Evolutionary conservation across 2,113 vertebrate genomes (phyloP).

Genomic region (Oncorhynchus mykiss): DNA sequence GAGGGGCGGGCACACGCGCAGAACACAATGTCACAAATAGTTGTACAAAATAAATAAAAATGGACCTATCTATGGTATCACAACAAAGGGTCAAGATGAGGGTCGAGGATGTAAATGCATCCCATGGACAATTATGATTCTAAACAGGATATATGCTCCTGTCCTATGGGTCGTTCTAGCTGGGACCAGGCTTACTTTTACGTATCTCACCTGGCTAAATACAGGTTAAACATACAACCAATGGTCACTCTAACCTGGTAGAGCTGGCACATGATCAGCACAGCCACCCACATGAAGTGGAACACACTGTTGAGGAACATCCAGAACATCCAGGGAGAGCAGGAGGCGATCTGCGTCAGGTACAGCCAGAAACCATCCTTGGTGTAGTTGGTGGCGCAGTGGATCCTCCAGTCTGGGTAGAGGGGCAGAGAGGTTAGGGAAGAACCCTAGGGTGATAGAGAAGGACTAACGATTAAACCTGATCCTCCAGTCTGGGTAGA

Average conservation of each 20-base stretch:
- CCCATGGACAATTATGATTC: too few species aligned
- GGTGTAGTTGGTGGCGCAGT: conserved; percentile 90
- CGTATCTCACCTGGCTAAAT: background rate
- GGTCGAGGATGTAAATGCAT: too few species aligned
- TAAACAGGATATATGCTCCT: too few species aligned
- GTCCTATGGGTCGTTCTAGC: too few species aligned
- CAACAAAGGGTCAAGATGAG: too few species aligned
- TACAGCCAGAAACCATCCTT: conserved; percentile 98
- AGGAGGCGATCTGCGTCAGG: conserved; percentile 93
- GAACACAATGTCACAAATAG: background rate
- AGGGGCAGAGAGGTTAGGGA: conserved; percentile 9
- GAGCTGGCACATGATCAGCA: conserved; percentile 99
- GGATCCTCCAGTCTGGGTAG: conserved; percentile 89
- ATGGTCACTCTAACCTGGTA: conserved; percentile 83
- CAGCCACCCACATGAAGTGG: conserved; percentile 98
- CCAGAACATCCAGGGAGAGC: conserved; percentile 99
- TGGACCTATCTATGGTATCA: too few species aligned
- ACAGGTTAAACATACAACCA: background rate
- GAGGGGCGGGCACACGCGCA: background rate
- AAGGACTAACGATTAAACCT: too few species aligned
- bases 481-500: too few species aligned
- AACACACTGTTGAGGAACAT: conserved; percentile 99
- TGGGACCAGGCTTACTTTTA: too few species aligned
- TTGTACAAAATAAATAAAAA: background rate
- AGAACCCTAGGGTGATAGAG: background rate